A percentile compares a stretch with the other conserved stretches of the same genome.
phyloP scores from a whole-genome alignment of 2,113 vertebrate genomes.

The Pterocles gutturalis region DNA sequence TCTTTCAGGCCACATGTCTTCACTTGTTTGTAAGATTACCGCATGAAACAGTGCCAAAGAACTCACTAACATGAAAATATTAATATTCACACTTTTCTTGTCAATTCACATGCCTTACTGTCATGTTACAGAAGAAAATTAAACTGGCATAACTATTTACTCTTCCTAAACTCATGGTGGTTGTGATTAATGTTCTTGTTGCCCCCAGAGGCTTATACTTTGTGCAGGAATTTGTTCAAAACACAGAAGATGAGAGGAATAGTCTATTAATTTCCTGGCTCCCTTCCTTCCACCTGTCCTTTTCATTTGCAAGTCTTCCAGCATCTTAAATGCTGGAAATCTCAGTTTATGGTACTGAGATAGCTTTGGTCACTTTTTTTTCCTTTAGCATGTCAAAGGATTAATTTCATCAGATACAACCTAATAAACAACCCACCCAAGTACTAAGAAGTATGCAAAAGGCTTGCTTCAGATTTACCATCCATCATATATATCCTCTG shows the following conservation, averaged over 20 bases:
- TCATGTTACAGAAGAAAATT: neutral
- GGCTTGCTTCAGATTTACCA: neutral
- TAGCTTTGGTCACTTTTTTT: neutral
- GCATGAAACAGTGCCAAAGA: neutral
- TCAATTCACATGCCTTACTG: neutral
- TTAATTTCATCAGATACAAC: neutral
- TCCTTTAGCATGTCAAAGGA: neutral
- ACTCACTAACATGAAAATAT: neutral
- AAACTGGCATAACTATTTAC: neutral
- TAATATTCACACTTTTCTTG: neutral
- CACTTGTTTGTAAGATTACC: neutral
- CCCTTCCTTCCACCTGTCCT: neutral
- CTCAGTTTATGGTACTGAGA: neutral
- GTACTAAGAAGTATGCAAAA: neutral
- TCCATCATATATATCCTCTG: accelerated
- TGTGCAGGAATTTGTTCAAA: neutral
- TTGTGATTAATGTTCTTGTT: neutral
- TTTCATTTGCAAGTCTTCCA: neutral
- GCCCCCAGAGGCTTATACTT: neutral
- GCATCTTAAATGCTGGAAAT: neutral
- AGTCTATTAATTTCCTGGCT: neutral
- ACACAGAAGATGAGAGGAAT: neutral
- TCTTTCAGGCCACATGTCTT: slow-evolving; percentile 17
- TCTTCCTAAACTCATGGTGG: neutral
- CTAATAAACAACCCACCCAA: neutral